These are phyloP conservation scores for Cynaeus angustus DNA, from an alignment of 2,888 invertebrate genomes.

Conservation along the genomic window DNA sequence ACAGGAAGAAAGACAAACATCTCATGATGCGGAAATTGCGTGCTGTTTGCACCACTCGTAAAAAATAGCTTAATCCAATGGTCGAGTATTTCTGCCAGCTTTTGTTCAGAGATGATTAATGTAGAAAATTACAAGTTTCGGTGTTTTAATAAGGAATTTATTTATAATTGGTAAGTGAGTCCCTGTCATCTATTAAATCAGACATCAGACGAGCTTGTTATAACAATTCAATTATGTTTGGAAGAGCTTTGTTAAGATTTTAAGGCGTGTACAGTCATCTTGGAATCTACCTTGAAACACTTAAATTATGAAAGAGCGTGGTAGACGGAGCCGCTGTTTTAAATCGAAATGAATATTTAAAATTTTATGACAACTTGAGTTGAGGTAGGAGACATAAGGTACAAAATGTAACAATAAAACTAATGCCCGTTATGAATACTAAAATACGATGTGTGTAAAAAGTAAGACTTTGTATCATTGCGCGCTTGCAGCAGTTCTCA, in stretches of 20 bases:
- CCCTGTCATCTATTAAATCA: conserved; percentile 18
- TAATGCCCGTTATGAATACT: conserved; percentile 24
- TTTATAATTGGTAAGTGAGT: conserved; percentile 22
- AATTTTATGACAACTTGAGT: conserved; percentile 25
- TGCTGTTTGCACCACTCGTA: background rate
- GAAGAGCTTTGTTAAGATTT: conserved; percentile 23
- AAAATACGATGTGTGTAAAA: conserved; percentile 5
- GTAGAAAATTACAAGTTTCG: background rate
- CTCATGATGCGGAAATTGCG: conserved; percentile 1
- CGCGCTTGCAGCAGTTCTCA: background rate
- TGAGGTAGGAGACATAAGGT: conserved; percentile 21
- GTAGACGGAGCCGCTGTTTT: conserved; percentile 9
- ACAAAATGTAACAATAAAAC: conserved; percentile 17
- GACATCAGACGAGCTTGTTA: conserved; percentile 31
- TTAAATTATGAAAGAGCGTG: conserved; percentile 23
- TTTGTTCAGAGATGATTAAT: too few relatives aligned
- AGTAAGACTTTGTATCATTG: conserved; percentile 15
- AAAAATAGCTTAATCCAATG: too few relatives aligned
- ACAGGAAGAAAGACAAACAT: conserved; percentile 1
- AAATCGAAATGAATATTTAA: conserved; percentile 37
- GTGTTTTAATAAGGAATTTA: conserved; percentile 1
- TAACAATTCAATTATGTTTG: conserved; percentile 20
- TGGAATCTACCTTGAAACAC: conserved; percentile 6
- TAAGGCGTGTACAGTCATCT: conserved; percentile 3
- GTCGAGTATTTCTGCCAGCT: too few relatives aligned